Evolutionary conservation across 30 jellyfish, hydroid and myxozoan genomes (phyloP), one percentile per base, ranked within the genome.

Genomic region (Pelagia noctiluca): DNA sequence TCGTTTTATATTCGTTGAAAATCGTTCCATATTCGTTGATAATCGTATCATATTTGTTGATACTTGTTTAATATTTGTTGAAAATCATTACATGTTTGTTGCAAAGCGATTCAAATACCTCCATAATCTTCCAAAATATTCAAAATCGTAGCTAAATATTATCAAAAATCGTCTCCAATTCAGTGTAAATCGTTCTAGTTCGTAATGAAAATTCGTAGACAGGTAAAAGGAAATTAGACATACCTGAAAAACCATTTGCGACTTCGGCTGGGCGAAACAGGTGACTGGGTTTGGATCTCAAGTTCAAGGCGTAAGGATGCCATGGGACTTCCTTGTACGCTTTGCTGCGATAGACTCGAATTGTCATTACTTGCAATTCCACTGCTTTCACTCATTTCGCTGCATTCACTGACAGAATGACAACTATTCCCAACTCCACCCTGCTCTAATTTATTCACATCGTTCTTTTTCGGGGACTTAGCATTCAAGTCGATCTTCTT

Each of bases 171-270:
- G n/a, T n/a, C n/a, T n/a, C n/a, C n/a, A n/a, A n/a, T n/a, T n/a
- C n/a, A n/a, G n/a, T n/a, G n/a, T n/a, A n/a, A n/a, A n/a, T n/a
- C n/a, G n/a, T n/a, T n/a, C n/a, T n/a, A n/a, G n/a, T n/a, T n/a
- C n/a, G n/a, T n/a, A n/a, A n/a, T n/a, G n/a, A n/a, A n/a, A n/a
- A n/a, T n/a, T n/a, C n/a, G n/a, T n/a, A n/a, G n/a, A n/a, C n/a
- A n/a, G 16, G 57, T 42, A 42, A 42, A 42, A 5, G 21, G 21
- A 52, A 8, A 3, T 3, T 38, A 22, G 1, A 37, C 78, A 34
- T 50, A 88, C 97, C 97, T 62, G 78, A 88, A 88, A 62, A 88
- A 88, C 97, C 97, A 88, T 25, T 91, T 67, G 7, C 93, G 92
- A 10, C 88, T 50, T 30, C 93, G 75, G 10, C n/a, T n/a, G n/a